Evolutionary conservation across 2,797 vertebrate genomes (phyloP), one percentile per base, ranked within the genome.

Genomic region (Poeciliopsis infans): DNA sequence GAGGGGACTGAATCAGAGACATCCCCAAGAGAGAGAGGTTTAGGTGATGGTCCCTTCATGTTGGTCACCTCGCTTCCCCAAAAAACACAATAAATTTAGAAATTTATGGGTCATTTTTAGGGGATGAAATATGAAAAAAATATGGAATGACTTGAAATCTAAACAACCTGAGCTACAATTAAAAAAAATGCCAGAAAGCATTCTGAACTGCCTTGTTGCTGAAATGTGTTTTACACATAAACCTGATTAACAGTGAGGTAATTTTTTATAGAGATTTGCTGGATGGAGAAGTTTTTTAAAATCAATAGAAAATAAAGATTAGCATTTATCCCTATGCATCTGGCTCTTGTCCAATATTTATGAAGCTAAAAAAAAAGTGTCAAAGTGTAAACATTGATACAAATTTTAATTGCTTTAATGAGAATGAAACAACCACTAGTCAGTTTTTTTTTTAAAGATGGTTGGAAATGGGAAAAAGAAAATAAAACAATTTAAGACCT

Each of bases 51-150:
- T 49, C 6, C 47, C 47, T 18, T 20, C 47, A 49, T 20, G 49
- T 53, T 25, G 49, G 49, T 53, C 49, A 10, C 49, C 49, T 51
- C 7, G 7, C 49, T 23, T 51, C 20, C 20, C 20, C 49, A 51
- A 53, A 53, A 51, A 25, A 25, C 6, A 49, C 47, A 25, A 25
- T 20, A 23, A 8, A 51, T 3, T 53, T 53, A 23, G 20, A 20
- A 53, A 53, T 16, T 0, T 25, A 53, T 25, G 49, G 2, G 6
- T 75, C 28, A 59, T 74, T 78, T 15, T 83, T 28, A 47, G 28
- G 12, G 11, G 69, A 28, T 53, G 61, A 61, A 87, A 86, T 81
- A 78, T 69, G 41, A 53, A 76, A 68, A 76, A 68, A 70, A 61
- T 5, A 5, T 28, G 5, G 11, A 31, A 23, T 23, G 20, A 23